Evolutionary conservation across 2,888 invertebrate genomes (phyloP).

Genomic region (Volucella inflata): DNA sequence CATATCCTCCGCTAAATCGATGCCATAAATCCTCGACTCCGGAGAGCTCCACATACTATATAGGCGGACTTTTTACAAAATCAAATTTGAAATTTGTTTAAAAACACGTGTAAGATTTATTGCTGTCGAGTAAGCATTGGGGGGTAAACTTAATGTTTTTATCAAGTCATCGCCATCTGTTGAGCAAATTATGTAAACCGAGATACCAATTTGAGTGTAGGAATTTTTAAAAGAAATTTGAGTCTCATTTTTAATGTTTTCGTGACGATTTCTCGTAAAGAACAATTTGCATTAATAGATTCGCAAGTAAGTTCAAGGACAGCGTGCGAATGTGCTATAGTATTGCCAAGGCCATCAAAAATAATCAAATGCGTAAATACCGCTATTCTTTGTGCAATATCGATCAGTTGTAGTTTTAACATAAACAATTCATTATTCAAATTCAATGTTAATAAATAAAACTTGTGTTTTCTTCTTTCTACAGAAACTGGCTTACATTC

Average conservation of each 20-base stretch:
- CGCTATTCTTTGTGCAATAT: conserved; percentile 3
- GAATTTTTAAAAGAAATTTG: too few relatives aligned
- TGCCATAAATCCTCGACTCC: conserved; percentile 44
- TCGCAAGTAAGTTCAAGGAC: conserved; percentile 62
- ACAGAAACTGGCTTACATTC: background rate
- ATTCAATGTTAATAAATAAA: conserved; percentile 25
- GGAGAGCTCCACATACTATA: background rate
- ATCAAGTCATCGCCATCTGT: too few relatives aligned
- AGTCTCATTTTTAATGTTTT: background rate
- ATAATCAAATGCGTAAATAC: conserved; percentile 30
- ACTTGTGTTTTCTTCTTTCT: background rate
- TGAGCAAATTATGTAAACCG: too few relatives aligned
- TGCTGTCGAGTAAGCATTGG: background rate
- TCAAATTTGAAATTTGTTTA: background rate
- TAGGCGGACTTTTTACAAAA: background rate
- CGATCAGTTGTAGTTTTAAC: conserved; percentile 6
- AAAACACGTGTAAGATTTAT: background rate
- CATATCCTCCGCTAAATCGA: conserved; percentile 61
- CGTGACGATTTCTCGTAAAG: background rate
- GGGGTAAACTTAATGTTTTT: too few relatives aligned
- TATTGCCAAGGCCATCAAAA: background rate
- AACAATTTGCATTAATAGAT: background rate
- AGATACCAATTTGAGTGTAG: too few relatives aligned
- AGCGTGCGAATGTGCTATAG: background rate
- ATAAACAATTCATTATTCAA: conserved; percentile 41